These are phyloP conservation scores for Callopanchax toddi DNA, from an alignment of 2,113 vertebrate genomes.

Conservation along the genomic window DNA sequence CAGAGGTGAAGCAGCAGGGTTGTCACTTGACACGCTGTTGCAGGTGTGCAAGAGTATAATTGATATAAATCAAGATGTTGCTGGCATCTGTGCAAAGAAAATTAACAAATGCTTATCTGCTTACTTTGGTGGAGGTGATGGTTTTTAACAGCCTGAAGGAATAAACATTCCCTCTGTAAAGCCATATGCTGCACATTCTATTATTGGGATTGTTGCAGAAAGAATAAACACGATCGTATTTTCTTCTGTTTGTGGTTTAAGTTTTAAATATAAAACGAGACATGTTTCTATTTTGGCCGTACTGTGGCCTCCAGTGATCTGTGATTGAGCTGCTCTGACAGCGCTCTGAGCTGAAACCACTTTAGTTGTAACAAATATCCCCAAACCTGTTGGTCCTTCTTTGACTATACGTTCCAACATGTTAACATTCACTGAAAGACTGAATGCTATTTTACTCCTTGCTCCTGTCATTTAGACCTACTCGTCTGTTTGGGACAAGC, in stretches of 20 bases:
- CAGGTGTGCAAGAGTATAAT: constrained; percentile 42
- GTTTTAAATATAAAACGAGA: constrained; percentile 24
- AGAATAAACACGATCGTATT: too few relatives aligned
- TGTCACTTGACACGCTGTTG: constrained; percentile 56
- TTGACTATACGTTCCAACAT: constrained; percentile 22
- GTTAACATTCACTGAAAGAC: too few relatives aligned
- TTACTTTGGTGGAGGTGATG: constrained; percentile 39
- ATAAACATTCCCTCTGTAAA: constrained; percentile 24
- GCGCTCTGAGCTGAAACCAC: constrained; percentile 51
- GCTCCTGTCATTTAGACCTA: too few relatives aligned
- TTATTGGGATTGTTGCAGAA: constrained; percentile 4
- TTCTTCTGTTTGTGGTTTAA: constrained; percentile 4
- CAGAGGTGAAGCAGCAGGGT: constrained; percentile 53
- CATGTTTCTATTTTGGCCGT: constrained; percentile 28
- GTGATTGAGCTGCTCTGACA: constrained; percentile 38
- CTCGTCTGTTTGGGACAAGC: too few relatives aligned
- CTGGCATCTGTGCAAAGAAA: constrained; percentile 51
- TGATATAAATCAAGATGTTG: constrained; percentile 46
- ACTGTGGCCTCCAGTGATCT: constrained; percentile 24
- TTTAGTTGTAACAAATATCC: constrained; percentile 67
- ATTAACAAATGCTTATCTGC: constrained; percentile 44
- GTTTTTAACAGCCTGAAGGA: constrained; percentile 40
- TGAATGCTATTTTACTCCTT: too few relatives aligned
- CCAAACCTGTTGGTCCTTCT: constrained; percentile 61
- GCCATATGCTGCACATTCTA: constrained; percentile 25